Base-by-base conservation (phyloP, 2,113 vertebrate species). In the Oplegnathus fasciatus region DNA sequence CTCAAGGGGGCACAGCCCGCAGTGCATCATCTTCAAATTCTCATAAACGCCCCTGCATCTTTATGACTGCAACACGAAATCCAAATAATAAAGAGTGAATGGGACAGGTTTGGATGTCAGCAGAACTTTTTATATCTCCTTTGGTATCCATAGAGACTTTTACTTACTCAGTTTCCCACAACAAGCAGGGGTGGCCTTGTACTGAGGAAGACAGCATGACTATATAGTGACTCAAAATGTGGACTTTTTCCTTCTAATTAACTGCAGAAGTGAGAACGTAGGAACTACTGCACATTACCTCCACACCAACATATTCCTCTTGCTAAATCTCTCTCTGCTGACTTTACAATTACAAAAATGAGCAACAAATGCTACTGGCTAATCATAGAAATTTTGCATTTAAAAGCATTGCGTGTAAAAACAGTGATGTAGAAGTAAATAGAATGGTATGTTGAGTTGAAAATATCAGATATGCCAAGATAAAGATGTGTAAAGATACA, bases 1-100 rank as follows among this genome's bases (percentile, higher is more conserved):
- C 86, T 79, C 78, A 4, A 62, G 82, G 67, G 84, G 80, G 22
- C 60, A 64, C 26, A 13, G 55, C 82, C 67, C 1, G 17, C 60
- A 69, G 42, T 75, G 68, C 84, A 69, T 79, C 84, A 70, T 85
- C 61, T 83, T 64, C 65, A 84, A 34, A 77, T 79, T 82, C 75
- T 72, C 83, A 88, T 68, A 83, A 85, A 83, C 30, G 48, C 83
- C 57, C 46, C 77, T 48, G 71, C 72, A 84, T 52, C 85, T 86
- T 91, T 86, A 83, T 75, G 68, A 69, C 68, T 74, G 3, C 60
- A 80, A 52, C 58, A 58, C 62, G 52, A 70, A 68, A 73, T 83
- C 40, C 76, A 72, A 73, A 54, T 74, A 64, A 81, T 79, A 42
- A 86, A 86, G 44, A 73, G 20, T 8, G 72, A 61, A 34, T 61